Base-by-base conservation (phyloP, 1,140 invertebrate species). In the Leptonema lineaticorne region DNA sequence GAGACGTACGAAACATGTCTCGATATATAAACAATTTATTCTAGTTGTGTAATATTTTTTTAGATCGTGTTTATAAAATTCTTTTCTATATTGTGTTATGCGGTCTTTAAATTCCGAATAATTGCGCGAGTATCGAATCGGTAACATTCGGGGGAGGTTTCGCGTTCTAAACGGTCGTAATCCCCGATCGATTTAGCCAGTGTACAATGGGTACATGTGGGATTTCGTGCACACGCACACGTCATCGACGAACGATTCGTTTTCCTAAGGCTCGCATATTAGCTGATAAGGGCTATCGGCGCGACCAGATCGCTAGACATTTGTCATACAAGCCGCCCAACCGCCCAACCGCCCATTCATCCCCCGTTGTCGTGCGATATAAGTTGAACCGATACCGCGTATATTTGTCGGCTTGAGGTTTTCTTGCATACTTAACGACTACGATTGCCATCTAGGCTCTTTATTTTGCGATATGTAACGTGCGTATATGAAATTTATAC, bases 201-300 rank as follows among this genome's bases (percentile, higher is more conserved):
- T 26, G 20, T 26, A 53, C 22, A 24, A 7, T 8, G 16, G 46
- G n/a, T 4, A 7, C 9, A 48, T 24, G 20, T 20, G 46, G 20
- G 46, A 14, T 11, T 45, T 50, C 48, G 50, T 29, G 45, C 69
- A 70, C 69, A 63, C 69, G 69, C 48, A 18, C 45, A 27, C 46
- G 66, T 45, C 24, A 62, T 45, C 45, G 33, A 62, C 14, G 6
- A 62, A 45, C 59, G 24, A 62, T 62, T 37, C 59, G 59, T 62
- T 62, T 62, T 62, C 56, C 28, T 45, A 45, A 62, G 46, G 59
- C 37, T 33, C 59, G 59, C 59, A 62, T 62, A 62, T 62, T 62
- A 62, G 45, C 59, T 29, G 69, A 71, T 71, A 71, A 68, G 69
- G 57, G n/a, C 7, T 71, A 71, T 71, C 69, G 45, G 41, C 20